phyloP scores from a whole-genome alignment of 2,797 vertebrate genomes.

The Acipenser ruthenus region DNA sequence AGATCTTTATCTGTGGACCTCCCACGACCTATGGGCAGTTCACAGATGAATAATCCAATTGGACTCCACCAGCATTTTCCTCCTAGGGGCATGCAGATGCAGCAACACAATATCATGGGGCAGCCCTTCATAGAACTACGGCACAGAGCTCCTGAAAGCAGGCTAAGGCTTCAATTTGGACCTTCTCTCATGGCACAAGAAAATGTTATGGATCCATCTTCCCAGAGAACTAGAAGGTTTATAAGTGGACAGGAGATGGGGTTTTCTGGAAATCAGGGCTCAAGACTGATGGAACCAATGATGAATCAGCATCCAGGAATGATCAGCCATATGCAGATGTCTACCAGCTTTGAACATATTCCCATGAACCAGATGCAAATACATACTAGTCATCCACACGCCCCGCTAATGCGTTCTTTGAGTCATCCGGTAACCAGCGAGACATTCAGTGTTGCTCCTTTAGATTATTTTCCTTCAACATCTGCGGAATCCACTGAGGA shows the following conservation, averaged over 20 bases:
- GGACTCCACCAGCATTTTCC: conserved; percentile 75
- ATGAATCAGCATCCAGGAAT: conserved; percentile 49
- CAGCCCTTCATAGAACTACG: conserved; percentile 92
- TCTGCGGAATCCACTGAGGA: conserved; percentile 50
- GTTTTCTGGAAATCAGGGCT: conserved; percentile 56
- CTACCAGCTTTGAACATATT: conserved; percentile 73
- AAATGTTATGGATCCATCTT: conserved; percentile 54
- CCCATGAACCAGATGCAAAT: conserved; percentile 62
- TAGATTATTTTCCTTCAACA: conserved; percentile 49
- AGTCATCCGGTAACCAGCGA: conserved; percentile 71
- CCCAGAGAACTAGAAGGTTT: conserved; percentile 62
- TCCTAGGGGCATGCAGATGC: conserved; percentile 72
- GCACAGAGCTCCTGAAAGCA: conserved; percentile 78
- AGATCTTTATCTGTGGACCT: conserved; percentile 78
- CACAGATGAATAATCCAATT: conserved; percentile 26
- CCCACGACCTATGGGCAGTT: conserved; percentile 62
- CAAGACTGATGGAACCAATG: conserved; percentile 63
- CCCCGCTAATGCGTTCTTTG: conserved; percentile 69
- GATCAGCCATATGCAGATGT: conserved; percentile 54
- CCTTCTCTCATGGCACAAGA: conserved; percentile 49
- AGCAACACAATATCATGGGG: conserved; percentile 92
- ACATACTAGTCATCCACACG: conserved; percentile 52
- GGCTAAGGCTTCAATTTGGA: conserved; percentile 69
- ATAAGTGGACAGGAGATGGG: conserved; percentile 62
- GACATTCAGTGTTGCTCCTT: conserved; percentile 54